phyloP scores from a whole-genome alignment of 2,888 invertebrate genomes.

The Hypena proboscidalis region DNA sequence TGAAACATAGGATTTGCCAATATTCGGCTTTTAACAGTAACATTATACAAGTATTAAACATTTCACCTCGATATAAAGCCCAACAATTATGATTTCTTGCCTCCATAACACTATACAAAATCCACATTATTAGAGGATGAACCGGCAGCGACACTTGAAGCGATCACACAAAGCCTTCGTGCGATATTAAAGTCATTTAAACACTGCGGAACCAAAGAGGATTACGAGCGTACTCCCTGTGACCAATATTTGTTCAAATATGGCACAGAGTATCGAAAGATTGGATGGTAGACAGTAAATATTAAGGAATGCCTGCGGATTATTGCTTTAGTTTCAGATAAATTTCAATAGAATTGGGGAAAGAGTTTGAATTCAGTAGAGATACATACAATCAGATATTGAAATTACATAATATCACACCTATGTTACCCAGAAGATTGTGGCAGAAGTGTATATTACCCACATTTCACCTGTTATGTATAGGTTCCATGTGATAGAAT shows the following conservation, averaged over 20 bases:
- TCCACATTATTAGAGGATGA: constrained; percentile 25
- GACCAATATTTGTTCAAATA: constrained; percentile 39
- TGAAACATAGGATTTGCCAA: no score
- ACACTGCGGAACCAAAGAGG: constrained; percentile 36
- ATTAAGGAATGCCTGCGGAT: neutral
- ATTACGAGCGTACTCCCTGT: constrained; percentile 36
- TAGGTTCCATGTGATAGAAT: no score
- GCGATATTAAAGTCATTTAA: constrained; percentile 37
- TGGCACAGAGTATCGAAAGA: constrained; percentile 16
- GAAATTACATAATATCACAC: no score
- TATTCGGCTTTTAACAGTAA: no score
- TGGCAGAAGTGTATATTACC: no score
- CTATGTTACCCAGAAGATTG: no score
- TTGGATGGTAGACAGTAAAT: constrained; percentile 23
- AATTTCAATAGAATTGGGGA: no score
- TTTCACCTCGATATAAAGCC: neutral
- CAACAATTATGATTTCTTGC: constrained; percentile 6
- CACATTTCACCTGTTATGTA: no score
- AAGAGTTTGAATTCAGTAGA: no score
- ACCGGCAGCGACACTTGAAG: constrained; percentile 31
- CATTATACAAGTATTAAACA: neutral
- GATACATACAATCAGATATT: no score
- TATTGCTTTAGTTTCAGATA: neutral
- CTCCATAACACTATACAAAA: constrained; percentile 19
- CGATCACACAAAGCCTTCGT: constrained; percentile 20